Evolutionary conservation across 2,797 vertebrate genomes (phyloP), one percentile per base, ranked within the genome.

Genomic region (Miichthys miiuy): DNA sequence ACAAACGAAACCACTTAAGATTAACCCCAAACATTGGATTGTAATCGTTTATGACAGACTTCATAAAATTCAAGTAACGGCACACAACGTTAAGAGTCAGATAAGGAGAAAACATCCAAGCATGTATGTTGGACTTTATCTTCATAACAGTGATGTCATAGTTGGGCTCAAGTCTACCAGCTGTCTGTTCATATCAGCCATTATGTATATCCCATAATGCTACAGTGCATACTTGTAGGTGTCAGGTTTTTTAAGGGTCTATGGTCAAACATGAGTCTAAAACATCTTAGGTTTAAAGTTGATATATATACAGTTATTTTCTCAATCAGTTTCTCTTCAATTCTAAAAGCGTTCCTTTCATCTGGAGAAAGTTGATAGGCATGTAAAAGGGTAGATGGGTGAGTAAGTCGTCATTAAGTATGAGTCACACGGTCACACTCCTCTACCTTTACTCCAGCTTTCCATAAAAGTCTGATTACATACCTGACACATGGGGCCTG

Each of bases 381-480:
- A 69, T 65, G 48, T 76, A 21, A 70, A 62, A 75, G 63, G 57
- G 4, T 48, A 21, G 68, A 75, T 57, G 42, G 14, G 52, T 68
- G 54, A 79, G 47, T 61, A 56, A 72, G 72, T 68, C 12, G 13
- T 78, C 47, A 73, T 76, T 75, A 79, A 72, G 63, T 54, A 23
- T 77, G 79, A 86, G 48, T 81, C 86, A 79, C 42, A 25, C 13
- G 25, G 42, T 66, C 71, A 66, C 60, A 61, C 46, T 78, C 72
- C 42, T 76, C 61, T 64, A 47, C 60, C 60, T 76, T 75, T 65
- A 65, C 44, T 38, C 18, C 56, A 74, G 52, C 51, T 52, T 47
- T 78, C 56, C 48, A 79, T 79, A 66, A 66, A 72, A 56, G 70
- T 60, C 47, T 80, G 71, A 80, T 84, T 58, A 60, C 55, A 69